Base-by-base conservation (phyloP, 2,797 vertebrate species). In the Galagoides demidoff region DNA sequence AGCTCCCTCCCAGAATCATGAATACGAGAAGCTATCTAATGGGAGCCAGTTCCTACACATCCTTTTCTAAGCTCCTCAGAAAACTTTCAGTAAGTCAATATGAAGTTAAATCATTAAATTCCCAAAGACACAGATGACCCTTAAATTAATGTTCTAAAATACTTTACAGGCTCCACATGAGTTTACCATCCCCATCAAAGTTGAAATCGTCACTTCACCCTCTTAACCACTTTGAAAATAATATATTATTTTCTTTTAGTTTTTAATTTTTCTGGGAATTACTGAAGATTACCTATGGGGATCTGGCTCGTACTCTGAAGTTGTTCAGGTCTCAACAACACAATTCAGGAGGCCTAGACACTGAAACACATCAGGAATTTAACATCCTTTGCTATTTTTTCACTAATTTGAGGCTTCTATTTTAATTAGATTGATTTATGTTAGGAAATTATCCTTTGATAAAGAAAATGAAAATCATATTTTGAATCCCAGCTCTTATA, bases 401-500 rank as follows among this genome's bases (percentile, higher is more conserved):
- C 23, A n/a, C 78, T 71, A 78, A 84, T 10, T 59, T 79, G 25
- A 76, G 39, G 11, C n/a, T 85, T 90, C 12, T 31, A 5, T 90
- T 97, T 95, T 82, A 91, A 52, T 16, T 55, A 2, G 57, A 59
- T 68, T 89, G 17, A 23, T 17, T 49, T 89, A 29, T 73, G 20
- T 88, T 78, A 92, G 16, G 71, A 92, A 73, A 59, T 68, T 73
- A 52, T 43, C 5, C 4, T 79, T 70, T 83, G n/a, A 90, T 34
- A 95, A 27, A 85, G n/a, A 88, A 94, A 81, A 87, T 83, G 6
- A 91, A 85, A 90, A 83, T 66, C 52, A 73, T 61, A 55, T 71
- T 90, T 68, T 86, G 81, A 89, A 86, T 37, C 31, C 27, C 5
- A 83, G 13, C 4, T 59, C 68, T 84, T 59, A 31, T 8, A 16